Base-by-base conservation (phyloP, 2,888 invertebrate genomes). In the Eugnorisma glareosa region DNA sequence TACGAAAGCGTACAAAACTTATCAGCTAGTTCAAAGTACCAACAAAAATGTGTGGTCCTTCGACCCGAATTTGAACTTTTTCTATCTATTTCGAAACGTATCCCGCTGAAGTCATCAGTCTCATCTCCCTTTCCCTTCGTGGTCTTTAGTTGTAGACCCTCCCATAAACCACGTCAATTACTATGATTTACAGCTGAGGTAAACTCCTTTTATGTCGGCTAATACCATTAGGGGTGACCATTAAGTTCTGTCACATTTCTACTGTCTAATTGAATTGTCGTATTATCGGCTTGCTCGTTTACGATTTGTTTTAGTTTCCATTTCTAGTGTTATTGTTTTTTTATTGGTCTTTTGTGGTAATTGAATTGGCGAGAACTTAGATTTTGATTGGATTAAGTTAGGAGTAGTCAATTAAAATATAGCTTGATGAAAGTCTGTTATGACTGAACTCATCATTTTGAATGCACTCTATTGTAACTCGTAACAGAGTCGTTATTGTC, bases 191-290 rank as follows among this genome's bases (percentile, higher is more conserved):
- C 28, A 18, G 24, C 35, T 31, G 43, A 73, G 51, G 51, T 79
- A 80, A 75, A 75, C 43, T 74, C 31, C 59, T 70, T 80, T 77
- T 79, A 83, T 77, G 80, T 70, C 81, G 35, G 73, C 67, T 83
- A 85, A 81, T 79, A 75, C 54, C 77, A 77, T 77, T 81, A 81
- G n/a, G 61, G 61, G 67, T 67, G 28, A 24, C 81, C 67, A 83
- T 85, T 81, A 83, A 74, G n/a, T 35, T 57, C 51, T 73, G 64
- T 83, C 84, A 77, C 70, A 63, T 75, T 77, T 75, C 66, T 66
- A 71, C 70, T 28, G 70, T 79, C 75, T 73, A 85, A 85, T 85
- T 83, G 84, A 86, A 77, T 83, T 85, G 67, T 82, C 73, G 73
- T 73, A 83, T 77, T 77, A 83, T 59, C 59, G 67, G 28, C 64